phyloP scores from a whole-genome alignment of 2,888 invertebrate genomes.

The Sturmia bella region DNA sequence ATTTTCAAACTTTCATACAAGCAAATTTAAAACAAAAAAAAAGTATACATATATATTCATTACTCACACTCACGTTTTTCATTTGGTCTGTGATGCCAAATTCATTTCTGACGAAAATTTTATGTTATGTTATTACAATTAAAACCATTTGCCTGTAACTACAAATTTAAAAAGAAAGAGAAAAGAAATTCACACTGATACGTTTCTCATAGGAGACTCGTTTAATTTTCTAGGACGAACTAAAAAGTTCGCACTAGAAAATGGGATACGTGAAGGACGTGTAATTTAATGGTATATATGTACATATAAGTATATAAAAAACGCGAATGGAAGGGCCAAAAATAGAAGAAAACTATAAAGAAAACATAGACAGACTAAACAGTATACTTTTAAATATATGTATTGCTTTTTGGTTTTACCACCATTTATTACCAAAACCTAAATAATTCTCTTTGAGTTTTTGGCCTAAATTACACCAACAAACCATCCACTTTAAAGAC shows the following conservation, averaged over 20 bases:
- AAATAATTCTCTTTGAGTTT: constrained; percentile 46
- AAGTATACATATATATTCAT: too few relatives aligned
- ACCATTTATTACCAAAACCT: constrained; percentile 15
- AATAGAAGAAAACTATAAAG: too few relatives aligned
- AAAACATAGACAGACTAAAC: too few relatives aligned
- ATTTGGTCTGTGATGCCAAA: constrained; percentile 8
- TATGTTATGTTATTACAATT: constrained; percentile 35
- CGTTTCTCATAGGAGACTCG: constrained; percentile 24
- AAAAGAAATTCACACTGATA: constrained; percentile 3
- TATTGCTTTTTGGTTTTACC: constrained; percentile 4
- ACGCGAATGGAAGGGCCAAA: too few relatives aligned
- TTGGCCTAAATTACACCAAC: constrained; percentile 55
- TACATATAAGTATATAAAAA: too few relatives aligned
- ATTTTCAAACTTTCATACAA: background rate
- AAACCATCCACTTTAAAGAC: constrained; percentile 27
- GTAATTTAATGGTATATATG: too few relatives aligned
- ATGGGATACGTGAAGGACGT: too few relatives aligned
- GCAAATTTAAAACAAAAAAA: too few relatives aligned
- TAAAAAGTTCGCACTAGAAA: too few relatives aligned
- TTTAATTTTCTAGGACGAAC: background rate
- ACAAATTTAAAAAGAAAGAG: too few relatives aligned
- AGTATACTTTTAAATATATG: too few relatives aligned
- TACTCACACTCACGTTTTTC: constrained; percentile 22
- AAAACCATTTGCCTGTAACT: background rate
- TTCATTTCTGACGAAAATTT: constrained; percentile 5